These are phyloP conservation scores for Apodemus sylvaticus DNA, from an alignment of 2,113 vertebrate species.

Conservation along the genomic window DNA sequence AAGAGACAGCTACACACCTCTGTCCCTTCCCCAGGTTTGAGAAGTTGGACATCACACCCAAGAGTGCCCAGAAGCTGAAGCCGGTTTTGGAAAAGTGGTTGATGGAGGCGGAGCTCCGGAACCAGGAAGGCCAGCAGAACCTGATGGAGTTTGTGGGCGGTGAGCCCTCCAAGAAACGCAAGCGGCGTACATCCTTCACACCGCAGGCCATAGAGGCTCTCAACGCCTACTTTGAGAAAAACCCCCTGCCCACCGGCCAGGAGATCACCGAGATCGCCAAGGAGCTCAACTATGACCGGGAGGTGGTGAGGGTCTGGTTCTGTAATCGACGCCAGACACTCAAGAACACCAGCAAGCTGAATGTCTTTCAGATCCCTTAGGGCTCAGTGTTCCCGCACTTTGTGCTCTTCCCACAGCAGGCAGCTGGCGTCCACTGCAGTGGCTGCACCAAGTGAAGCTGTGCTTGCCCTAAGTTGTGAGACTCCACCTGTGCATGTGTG, in stretches of 20 bases:
- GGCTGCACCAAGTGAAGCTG: not conserved
- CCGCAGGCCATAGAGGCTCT: constrained; percentile 97
- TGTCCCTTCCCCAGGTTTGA: constrained; percentile 89
- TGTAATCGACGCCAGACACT: constrained; percentile 98
- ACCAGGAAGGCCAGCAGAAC: constrained; percentile 97
- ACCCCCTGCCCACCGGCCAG: constrained; percentile 94
- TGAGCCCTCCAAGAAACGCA: constrained; percentile 96
- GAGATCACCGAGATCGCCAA: constrained; percentile 98
- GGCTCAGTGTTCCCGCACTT: constrained; percentile 76
- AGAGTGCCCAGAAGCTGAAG: constrained; percentile 98
- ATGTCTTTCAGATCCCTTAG: constrained; percentile 94
- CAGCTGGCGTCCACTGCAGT: not conserved
- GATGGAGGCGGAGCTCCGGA: constrained; percentile 95
- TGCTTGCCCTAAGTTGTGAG: constrained; percentile 3
- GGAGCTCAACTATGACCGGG: constrained; percentile 97
- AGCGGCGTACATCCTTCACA: constrained; percentile 96
- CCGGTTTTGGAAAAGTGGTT: constrained; percentile 97
- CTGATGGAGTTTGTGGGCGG: constrained; percentile 98
- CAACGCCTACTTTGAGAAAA: constrained; percentile 97
- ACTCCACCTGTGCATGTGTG: constrained; percentile 14
- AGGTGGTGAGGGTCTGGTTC: constrained; percentile 98
- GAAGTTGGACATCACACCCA: constrained; percentile 98
- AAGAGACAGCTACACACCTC: not conserved
- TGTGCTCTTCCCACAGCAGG: constrained; percentile 46
- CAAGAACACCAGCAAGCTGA: constrained; percentile 98